Evolutionary conservation across 1,140 invertebrate genomes (phyloP), one percentile per base, ranked within the genome.

Genomic region (Bactericera cockerelli): DNA sequence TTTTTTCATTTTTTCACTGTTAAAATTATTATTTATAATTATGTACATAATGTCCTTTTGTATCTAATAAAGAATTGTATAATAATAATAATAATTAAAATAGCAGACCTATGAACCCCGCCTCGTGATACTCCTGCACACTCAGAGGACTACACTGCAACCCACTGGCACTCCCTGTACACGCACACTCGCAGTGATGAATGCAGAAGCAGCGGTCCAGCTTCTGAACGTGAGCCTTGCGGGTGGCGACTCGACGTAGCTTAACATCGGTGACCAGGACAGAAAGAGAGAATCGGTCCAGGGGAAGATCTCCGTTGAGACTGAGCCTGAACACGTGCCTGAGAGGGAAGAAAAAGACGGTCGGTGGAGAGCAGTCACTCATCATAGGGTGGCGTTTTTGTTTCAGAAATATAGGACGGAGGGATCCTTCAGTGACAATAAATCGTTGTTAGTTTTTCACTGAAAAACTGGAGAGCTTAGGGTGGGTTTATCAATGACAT

Each of bases 161-260:
- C n/a, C 67, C 68, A 28, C 62, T 59, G 1, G 55, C 33, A 4
- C 68, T 63, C 4, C 60, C 63, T 24, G 67, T 63, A 61, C 75
- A 76, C 2, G 66, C 66, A 60, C 75, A 76, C 26, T 66, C 59
- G 61, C 74, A 76, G 59, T 74, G 70, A 71, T 72, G 70, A 2
- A 69, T 64, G 61, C 75, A 76, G 56, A 71, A 67, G 65, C 75
- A 76, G 49, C 72, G 65, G 61, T 76, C 71, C 58, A 60, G 62
- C 57, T 66, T 71, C 56, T 68, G 63, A 19, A 75, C 68, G 28
- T 68, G 63, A 31, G 75, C 70, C 38, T 67, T 63, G 14, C 75
- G 67, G 8, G 65, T 63, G 2, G 75, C 75, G 1, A 75, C 63
- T 42, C 72, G 36, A 63, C 74, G 69, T 16, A 69, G 61, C 33